Evolutionary conservation across 2,113 vertebrate genomes (phyloP).

Genomic region (Dryoscopus gambensis): DNA sequence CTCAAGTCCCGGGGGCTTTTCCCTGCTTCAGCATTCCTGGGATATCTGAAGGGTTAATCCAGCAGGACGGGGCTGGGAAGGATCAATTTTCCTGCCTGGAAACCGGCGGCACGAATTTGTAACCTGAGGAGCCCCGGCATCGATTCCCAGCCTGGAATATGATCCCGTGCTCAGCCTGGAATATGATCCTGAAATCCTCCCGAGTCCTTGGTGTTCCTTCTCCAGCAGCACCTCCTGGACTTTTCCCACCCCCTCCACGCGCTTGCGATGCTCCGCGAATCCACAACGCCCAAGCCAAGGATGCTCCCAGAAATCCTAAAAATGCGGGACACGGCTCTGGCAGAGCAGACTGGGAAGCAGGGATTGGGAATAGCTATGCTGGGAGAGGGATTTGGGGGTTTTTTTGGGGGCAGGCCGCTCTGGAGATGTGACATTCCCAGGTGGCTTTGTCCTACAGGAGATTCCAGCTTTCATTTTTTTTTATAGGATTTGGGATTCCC

Average conservation of each 20-base stretch:
- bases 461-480: not conserved
- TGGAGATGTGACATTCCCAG: not conserved
- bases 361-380: not conserved
- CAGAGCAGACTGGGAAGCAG: not conserved
- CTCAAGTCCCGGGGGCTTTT: fast-evolving
- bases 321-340: not conserved
- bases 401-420: not conserved
- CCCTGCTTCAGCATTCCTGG: not conserved
- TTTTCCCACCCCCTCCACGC: not conserved
- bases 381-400: not conserved
- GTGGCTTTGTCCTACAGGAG: not conserved
- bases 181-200: not conserved
- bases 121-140: not conserved
- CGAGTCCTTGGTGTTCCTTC: not conserved
- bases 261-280: not conserved
- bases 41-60: not conserved
- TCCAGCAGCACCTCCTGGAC: not conserved
- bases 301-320: not conserved
- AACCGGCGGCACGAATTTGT: not conserved
- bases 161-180: not conserved
- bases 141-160: not conserved
- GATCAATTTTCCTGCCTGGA: not conserved
- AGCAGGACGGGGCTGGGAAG: not conserved
- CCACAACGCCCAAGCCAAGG: fast-evolving
- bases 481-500: fast-evolving